A percentile compares a stretch with the other conserved stretches of the same genome.
These are phyloP conservation scores for Nothoprocta pentlandii DNA, from an alignment of 2,113 vertebrate genomes.

Conservation along the genomic window DNA sequence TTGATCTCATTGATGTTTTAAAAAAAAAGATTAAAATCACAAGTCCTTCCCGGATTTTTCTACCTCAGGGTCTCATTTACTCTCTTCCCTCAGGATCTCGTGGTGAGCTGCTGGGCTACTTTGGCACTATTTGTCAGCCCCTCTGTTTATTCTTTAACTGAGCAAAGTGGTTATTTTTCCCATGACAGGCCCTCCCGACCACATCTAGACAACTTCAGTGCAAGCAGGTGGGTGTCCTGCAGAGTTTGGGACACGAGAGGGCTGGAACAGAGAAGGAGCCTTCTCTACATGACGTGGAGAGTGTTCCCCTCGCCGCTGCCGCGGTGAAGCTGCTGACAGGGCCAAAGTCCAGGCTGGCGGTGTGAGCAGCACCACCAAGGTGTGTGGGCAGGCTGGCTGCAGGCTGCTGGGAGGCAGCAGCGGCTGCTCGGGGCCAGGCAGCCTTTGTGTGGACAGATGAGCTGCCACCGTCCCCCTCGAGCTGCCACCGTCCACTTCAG, in stretches of 20 bases:
- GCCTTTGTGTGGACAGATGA: constrained; percentile 20
- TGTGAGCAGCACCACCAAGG: not conserved
- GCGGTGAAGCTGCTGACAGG: not conserved
- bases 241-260: not conserved
- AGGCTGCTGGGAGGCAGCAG: not conserved
- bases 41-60: not conserved
- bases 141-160: not conserved
- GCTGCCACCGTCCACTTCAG: no score
- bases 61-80: not conserved
- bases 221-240: not conserved
- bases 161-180: not conserved
- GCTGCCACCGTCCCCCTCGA: no score
- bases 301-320: not conserved
- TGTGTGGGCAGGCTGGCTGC: constrained; percentile 47
- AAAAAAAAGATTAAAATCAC: not conserved
- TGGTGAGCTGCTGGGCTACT: not conserved
- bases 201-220: not conserved
- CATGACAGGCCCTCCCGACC: not conserved
- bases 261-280: not conserved
- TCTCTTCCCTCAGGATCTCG: not conserved
- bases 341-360: accelerated
- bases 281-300: not conserved
- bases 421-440: not conserved
- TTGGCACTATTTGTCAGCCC: not conserved
- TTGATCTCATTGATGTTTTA: not conserved